Evolutionary conservation across 2,797 vertebrate species (phyloP).

Genomic region (Choloepus didactylus): DNA sequence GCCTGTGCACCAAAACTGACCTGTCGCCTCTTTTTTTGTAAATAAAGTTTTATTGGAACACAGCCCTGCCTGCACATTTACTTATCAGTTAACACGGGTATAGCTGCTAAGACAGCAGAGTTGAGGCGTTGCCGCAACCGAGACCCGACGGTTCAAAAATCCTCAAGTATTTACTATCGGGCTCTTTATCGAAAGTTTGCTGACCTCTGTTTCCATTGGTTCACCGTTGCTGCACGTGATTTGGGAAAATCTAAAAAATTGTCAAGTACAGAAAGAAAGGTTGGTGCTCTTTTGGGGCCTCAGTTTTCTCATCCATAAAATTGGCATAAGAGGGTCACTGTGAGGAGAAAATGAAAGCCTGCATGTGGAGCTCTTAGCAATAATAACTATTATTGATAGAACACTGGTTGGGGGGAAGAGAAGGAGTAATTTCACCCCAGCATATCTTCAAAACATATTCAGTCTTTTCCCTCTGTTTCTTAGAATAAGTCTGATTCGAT

Average conservation of each 20-base stretch:
- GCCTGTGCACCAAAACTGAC: neutral
- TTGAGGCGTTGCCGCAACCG: accelerated
- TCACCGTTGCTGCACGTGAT: neutral
- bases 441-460: accelerated
- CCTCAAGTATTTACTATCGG: neutral
- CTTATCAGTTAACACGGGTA: accelerated
- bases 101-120: accelerated
- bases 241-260: neutral
- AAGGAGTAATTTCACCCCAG: neutral
- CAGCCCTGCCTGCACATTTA: accelerated
- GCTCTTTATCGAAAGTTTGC: neutral
- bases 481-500: too few relatives aligned
- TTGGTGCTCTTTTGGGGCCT: neutral
- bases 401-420: neutral
- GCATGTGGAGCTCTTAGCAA: accelerated
- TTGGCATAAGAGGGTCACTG: accelerated
- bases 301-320: neutral
- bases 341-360: accelerated
- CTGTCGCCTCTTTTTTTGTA: neutral
- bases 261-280: neutral
- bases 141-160: neutral
- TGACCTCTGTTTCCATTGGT: neutral
- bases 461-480: neutral
- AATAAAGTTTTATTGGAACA: neutral
- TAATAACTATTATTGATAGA: too few relatives aligned